Base-by-base conservation (phyloP, 2,797 vertebrate species). In the Sebastes goodei region DNA sequence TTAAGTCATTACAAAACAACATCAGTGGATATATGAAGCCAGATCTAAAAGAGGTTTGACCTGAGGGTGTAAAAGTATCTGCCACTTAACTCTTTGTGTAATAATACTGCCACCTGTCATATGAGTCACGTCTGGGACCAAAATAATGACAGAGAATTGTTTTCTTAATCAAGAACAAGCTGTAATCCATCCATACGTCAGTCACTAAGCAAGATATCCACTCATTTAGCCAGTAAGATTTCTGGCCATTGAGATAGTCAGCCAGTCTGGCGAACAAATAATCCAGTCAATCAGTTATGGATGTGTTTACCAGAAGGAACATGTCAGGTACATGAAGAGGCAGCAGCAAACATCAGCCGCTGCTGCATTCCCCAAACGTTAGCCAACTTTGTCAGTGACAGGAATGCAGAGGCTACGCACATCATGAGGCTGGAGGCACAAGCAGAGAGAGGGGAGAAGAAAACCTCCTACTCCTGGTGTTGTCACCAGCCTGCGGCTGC, bases 271-370 rank as follows among this genome's bases (percentile, higher is more conserved):
- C 69, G 81, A 88, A 88, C 78, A 84, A n/a, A 21, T 59, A 42
- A 84, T 83, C 72, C 89, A 86, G 66, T 75, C 82, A 78, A 60
- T 71, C 82, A 78, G 77, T 74, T 70, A 20, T 67, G 82, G 77
- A 86, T 59, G 63, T 89, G 82, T 92, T 88, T 77, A 88, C 81
- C 86, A 80, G 82, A 84, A 64, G 74, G 85, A 90, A 74, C 71
- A 67, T 56, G 81, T 95, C 94, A 95, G 94, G 94, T 92, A 94
- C 95, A 93, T 59, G 92, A 94, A 93, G 86, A 84, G 91, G 84
- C 88, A 74, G 90, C 78, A 3, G 87, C 84, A 88, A 85, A 92
- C 86, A 76, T 84, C 82, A 77, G 86, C 88, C 75, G 4, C 78
- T 29, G 29, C 87, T 87, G 87, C 94, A 96, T 96, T 96, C 96